Conservation (phyloP, 2,888 invertebrate species). For the Xylota sylvarum region DNA sequence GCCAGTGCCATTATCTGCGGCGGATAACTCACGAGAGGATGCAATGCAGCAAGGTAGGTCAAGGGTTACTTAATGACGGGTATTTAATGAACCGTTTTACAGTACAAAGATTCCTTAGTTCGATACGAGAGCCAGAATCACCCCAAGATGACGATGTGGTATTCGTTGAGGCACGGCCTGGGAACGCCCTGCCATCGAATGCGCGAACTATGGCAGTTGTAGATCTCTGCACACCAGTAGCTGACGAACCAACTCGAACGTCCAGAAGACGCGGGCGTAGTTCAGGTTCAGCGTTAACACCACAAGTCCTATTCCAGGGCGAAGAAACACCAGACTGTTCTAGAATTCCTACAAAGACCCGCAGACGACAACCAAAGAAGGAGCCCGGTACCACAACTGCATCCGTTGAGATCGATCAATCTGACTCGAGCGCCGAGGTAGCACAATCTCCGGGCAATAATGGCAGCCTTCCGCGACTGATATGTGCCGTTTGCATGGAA, state of each 20-base stretch:
- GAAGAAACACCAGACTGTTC: constrained; percentile 1
- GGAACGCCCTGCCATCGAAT: constrained; percentile 54
- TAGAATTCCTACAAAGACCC: not conserved
- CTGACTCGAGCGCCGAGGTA: not conserved
- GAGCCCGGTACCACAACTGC: not conserved
- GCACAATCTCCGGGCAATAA: not conserved
- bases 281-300: not conserved
- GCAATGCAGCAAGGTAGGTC: constrained; percentile 59
- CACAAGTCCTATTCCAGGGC: constrained; percentile 10
- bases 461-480: constrained; percentile 17
- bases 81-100: not conserved
- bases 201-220: constrained; percentile 58
- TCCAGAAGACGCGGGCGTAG: constrained; percentile 24
- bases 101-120: constrained; percentile 64
- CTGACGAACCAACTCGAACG: not conserved
- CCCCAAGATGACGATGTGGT: constrained; percentile 71
- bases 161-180: constrained; percentile 66
- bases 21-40: constrained; percentile 43
- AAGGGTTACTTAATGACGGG: not conserved
- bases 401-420: not conserved
- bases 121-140: constrained; percentile 48
- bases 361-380: constrained; percentile 38
- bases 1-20: not conserved
- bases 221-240: constrained; percentile 59
- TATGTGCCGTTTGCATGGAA: constrained; percentile 77